Percentiles rank a stretch among this genome's conserved stretches.
Conservation (phyloP, 2,797 vertebrate species). For the Poeciliopsis paucimaculata region DNA sequence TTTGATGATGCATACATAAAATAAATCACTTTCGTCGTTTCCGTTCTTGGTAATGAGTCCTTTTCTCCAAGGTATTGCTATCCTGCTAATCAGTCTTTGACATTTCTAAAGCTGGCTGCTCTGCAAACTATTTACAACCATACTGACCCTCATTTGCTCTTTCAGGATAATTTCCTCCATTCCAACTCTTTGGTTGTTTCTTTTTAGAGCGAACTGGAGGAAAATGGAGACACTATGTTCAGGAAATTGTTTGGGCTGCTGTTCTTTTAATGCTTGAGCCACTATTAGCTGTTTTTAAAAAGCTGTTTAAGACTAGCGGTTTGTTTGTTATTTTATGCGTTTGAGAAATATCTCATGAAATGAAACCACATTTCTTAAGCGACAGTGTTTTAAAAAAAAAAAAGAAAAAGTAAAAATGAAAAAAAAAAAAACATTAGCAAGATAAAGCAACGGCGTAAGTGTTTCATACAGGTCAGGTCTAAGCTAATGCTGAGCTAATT, state of each 20-base stretch:
- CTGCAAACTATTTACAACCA: conserved; percentile 3
- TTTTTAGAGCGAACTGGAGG: background rate
- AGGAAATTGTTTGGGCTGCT: background rate
- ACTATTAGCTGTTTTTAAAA: background rate
- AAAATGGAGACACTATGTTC: background rate
- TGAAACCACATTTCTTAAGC: background rate
- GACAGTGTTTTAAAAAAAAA: background rate
- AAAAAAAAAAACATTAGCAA: background rate
- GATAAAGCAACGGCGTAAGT: background rate
- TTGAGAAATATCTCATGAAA: background rate
- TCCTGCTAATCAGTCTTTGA: background rate
- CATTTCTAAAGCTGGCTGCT: background rate
- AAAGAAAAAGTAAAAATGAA: background rate
- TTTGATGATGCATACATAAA: background rate
- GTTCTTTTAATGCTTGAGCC: background rate
- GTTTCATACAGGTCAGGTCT: background rate
- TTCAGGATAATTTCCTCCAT: conserved; percentile 2
- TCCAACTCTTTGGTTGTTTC: background rate
- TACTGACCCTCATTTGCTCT: conserved; percentile 2
- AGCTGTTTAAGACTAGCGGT: background rate
- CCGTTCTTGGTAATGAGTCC: background rate
- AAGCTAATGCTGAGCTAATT: background rate
- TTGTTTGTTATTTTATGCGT: background rate
- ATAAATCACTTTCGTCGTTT: background rate
- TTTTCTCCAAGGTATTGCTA: background rate